Percentiles rank a stretch among this genome's conserved stretches.
These are phyloP conservation scores for Drosophila flavopinicola DNA, from an alignment of 2,888 invertebrate species.

Conservation along the genomic window DNA sequence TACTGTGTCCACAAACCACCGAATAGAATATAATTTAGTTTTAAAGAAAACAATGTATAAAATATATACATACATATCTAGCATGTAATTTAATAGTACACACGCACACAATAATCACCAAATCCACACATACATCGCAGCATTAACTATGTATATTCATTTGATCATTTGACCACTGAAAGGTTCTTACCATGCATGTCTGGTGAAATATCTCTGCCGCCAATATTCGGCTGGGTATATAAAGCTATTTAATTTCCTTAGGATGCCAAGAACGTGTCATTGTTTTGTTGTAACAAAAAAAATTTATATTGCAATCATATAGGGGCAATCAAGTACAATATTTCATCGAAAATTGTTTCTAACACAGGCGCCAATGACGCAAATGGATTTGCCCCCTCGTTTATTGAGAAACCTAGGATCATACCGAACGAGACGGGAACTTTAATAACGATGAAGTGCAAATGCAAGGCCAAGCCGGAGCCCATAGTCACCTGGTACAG, in stretches of 20 bases:
- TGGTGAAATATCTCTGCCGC: no score
- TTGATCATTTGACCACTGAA: no score
- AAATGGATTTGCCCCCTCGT: conserved; percentile 96
- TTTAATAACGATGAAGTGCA: conserved; percentile 98
- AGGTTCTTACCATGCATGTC: no score
- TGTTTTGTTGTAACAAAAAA: no score
- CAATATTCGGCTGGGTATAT: background rate
- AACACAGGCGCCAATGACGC: conserved; percentile 94
- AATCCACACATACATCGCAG: background rate
- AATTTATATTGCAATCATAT: background rate
- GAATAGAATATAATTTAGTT: background rate
- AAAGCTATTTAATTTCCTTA: background rate
- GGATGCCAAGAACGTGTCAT: no score
- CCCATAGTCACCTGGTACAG: conserved; percentile 98
- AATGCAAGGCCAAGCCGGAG: conserved; percentile 97
- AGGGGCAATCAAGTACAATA: no score
- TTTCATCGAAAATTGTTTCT: no score
- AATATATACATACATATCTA: background rate
- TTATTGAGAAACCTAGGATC: conserved; percentile 99
- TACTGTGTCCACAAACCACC: background rate
- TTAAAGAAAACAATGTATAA: background rate
- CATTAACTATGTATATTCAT: no score
- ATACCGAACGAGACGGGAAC: conserved; percentile 99
- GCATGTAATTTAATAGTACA: conserved; percentile 8
- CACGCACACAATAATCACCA: background rate